Evolutionary conservation across 2,888 invertebrate genomes (phyloP).

Genomic region (Xylocampa areola): DNA sequence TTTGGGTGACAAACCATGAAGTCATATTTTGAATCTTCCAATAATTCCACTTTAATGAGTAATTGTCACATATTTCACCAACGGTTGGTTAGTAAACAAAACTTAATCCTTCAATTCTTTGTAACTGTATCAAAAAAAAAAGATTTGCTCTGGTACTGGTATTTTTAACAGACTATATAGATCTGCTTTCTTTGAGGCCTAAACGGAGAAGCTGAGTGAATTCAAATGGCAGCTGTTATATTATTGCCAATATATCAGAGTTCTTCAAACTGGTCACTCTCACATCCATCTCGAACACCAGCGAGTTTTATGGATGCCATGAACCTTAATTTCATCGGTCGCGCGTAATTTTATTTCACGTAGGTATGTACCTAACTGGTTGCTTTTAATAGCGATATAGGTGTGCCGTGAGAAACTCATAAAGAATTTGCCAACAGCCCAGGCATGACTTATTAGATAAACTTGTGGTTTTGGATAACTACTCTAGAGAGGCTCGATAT

Average conservation of each 20-base stretch:
- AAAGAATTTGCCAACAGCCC: conserved; percentile 25
- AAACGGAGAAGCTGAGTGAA: conserved; percentile 20
- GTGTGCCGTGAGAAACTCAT: conserved; percentile 49
- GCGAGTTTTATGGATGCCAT: conserved; percentile 21
- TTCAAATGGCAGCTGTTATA: conserved; percentile 19
- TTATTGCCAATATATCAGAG: conserved; percentile 6
- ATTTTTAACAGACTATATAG: background rate
- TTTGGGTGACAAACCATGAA: too few relatives aligned
- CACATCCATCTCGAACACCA: conserved; percentile 8
- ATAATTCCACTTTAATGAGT: too few relatives aligned
- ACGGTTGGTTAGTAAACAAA: background rate
- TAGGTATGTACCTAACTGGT: conserved; percentile 36
- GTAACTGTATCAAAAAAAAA: too few relatives aligned
- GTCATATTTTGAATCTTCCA: too few relatives aligned
- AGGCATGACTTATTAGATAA: conserved; percentile 26
- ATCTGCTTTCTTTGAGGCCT: conserved; percentile 11
- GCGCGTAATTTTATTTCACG: conserved; percentile 43
- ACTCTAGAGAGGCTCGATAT: too few relatives aligned
- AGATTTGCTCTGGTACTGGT: too few relatives aligned
- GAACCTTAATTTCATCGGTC: conserved; percentile 36
- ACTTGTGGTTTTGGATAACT: background rate
- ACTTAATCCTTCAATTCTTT: too few relatives aligned
- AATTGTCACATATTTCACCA: too few relatives aligned
- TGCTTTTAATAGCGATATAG: conserved; percentile 26
- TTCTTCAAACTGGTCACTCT: conserved; percentile 6